phyloP scores from a whole-genome alignment of 2,888 invertebrate species.

The Eulithis prunata region DNA sequence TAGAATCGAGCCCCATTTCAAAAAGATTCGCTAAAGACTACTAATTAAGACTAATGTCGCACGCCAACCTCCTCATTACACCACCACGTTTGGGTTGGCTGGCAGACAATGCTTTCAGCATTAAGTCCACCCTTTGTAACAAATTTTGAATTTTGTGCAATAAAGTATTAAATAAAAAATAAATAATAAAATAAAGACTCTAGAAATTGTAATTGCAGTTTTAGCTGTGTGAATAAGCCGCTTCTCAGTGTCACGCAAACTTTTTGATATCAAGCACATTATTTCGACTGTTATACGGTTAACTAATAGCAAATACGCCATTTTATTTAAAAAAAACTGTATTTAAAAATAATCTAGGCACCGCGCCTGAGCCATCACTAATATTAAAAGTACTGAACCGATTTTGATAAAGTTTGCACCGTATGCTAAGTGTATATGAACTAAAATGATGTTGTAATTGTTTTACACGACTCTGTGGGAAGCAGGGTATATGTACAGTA shows the following conservation, averaged over 20 bases:
- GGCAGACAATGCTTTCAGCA: no score
- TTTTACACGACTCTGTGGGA: slow-evolving; percentile 9
- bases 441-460: neutral
- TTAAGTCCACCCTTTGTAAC: no score
- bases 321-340: slow-evolving; percentile 3
- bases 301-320: slow-evolving; percentile 28
- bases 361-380: slow-evolving; percentile 13
- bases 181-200: no score
- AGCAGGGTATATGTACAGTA: slow-evolving; percentile 21
- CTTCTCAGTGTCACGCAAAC: neutral
- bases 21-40: no score
- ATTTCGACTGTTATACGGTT: slow-evolving; percentile 18
- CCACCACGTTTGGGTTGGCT: no score
- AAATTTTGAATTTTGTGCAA: no score
- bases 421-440: neutral
- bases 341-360: slow-evolving; percentile 10
- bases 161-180: no score
- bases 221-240: neutral
- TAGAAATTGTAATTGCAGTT: no score
- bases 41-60: no score
- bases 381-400: slow-evolving; percentile 20
- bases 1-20: no score
- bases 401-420: slow-evolving; percentile 23
- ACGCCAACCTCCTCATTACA: no score
- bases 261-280: slow-evolving; percentile 18